Conservation (phyloP, 1,140 invertebrate species). For the Drosophila melanogaster region Release_6_plus_ISO1_MT NT_033777.3:27152001-27152500, state of each 20-base stretch:
- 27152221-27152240: conserved; percentile 62
- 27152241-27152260: conserved; percentile 59
- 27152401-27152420: conserved; percentile 5
- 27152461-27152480: too few relatives aligned
- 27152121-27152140: background rate
- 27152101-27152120: background rate
- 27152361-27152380: conserved; percentile 36
- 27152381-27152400: conserved; percentile 40
- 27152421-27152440: background rate
- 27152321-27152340: conserved; percentile 29
- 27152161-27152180: conserved; percentile 71
- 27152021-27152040: conserved; percentile 47
- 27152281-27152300: conserved; percentile 18
- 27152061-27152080: conserved; percentile 49
- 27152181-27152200: conserved; percentile 1
- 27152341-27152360: conserved; percentile 10
- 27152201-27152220: conserved; percentile 21
- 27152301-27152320: conserved; percentile 23
- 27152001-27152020: conserved; percentile 32
- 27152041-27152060: conserved; percentile 59
- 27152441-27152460: background rate
- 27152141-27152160: background rate
- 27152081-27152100: conserved; percentile 45
- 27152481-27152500: too few relatives aligned
- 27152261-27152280: conserved; percentile 2